Conservation (phyloP, 2,113 vertebrate genomes). For the Gymnobelideus leadbeateri region DNA sequence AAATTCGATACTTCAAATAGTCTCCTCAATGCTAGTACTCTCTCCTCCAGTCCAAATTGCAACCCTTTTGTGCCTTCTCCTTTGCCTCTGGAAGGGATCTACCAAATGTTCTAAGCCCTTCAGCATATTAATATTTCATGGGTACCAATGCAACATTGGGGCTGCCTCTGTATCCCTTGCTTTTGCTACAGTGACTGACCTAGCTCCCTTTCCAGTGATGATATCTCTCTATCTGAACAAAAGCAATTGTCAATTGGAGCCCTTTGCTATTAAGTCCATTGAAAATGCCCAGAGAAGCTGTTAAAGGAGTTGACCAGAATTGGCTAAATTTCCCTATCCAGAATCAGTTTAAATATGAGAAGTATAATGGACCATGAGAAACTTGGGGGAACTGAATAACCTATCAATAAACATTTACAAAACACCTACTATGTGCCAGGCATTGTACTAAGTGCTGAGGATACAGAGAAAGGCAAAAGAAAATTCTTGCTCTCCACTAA, state of each 20-base stretch:
- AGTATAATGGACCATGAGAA: not conserved
- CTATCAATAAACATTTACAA: not conserved
- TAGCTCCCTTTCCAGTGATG: too few species aligned
- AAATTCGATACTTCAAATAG: not conserved
- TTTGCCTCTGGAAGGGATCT: not conserved
- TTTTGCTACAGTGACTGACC: not conserved
- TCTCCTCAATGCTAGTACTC: not conserved
- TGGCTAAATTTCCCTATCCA: not conserved
- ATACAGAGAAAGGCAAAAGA: not conserved
- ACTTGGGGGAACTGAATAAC: not conserved
- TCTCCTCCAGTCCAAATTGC: not conserved
- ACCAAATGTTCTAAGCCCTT: not conserved
- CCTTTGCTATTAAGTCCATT: not conserved
- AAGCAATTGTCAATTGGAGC: not conserved
- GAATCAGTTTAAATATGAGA: not conserved
- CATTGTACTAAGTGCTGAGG: too few species aligned
- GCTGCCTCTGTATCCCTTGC: not conserved
- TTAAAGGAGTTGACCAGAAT: not conserved
- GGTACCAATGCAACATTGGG: not conserved
- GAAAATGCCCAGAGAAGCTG: not conserved
- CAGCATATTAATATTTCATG: not conserved
- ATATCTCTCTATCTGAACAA: too few species aligned
- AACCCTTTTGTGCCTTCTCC: not conserved
- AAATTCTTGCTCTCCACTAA: not conserved
- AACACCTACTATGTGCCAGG: too few species aligned